A percentile compares a stretch with the other conserved stretches of the same genome.
phyloP scores from a whole-genome alignment of 2,888 invertebrate species.

The Acrobasis repandana region DNA sequence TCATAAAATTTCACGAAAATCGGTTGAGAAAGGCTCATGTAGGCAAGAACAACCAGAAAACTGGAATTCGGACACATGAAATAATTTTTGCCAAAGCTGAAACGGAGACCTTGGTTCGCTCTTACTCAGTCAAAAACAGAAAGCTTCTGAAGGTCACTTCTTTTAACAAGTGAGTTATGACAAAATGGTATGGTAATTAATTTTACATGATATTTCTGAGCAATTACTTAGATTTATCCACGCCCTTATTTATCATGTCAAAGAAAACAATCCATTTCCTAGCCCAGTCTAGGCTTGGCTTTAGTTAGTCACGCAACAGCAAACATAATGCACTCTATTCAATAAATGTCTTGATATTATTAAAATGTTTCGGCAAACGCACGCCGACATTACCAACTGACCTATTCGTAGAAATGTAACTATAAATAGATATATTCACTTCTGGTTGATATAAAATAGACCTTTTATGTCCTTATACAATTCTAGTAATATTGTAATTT shows the following conservation, averaged over 20 bases:
- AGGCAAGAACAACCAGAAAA: too few species aligned
- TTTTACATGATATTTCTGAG: too few species aligned
- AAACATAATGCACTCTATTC: constrained; percentile 56
- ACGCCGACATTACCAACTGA: constrained; percentile 40
- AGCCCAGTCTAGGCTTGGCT: constrained; percentile 27
- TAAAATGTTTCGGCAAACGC: constrained; percentile 56
- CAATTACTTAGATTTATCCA: background rate
- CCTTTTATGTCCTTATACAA: background rate
- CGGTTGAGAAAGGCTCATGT: too few species aligned
- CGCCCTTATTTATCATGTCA: background rate
- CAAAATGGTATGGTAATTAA: too few species aligned
- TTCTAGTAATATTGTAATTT: background rate
- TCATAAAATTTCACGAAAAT: too few species aligned
- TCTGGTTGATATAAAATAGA: background rate
- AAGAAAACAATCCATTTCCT: constrained; percentile 9
- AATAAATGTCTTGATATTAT: constrained; percentile 56
- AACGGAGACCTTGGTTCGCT: too few species aligned
- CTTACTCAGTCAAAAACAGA: too few species aligned
- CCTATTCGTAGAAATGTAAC: constrained; percentile 27
- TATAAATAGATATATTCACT: background rate
- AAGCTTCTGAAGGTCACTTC: too few species aligned
- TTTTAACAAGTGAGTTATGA: too few species aligned
- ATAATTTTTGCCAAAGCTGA: too few species aligned
- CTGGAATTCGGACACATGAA: too few species aligned
- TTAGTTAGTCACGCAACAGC: constrained; percentile 65